Evolutionary conservation across 1,140 invertebrate genomes (phyloP).

Genomic region (Cyclina sinensis): DNA sequence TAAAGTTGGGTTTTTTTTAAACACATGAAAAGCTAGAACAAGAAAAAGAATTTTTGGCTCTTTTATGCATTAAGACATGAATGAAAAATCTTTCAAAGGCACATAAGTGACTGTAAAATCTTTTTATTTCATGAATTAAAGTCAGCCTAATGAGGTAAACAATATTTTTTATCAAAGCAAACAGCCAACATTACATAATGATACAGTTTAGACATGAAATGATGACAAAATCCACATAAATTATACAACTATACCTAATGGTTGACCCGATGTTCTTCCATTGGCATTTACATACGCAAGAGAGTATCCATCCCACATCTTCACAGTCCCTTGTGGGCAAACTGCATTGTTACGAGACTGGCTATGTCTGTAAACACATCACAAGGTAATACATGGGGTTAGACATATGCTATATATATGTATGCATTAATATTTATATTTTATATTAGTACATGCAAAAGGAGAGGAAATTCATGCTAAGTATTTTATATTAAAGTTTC

Average conservation of each 20-base stretch:
- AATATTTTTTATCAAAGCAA: too few relatives aligned
- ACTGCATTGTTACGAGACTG: slow-evolving; percentile 94
- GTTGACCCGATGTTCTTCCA: slow-evolving; percentile 95
- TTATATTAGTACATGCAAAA: neutral
- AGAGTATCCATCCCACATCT: slow-evolving; percentile 98
- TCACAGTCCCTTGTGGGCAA: slow-evolving; percentile 94
- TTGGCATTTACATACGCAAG: slow-evolving; percentile 97
- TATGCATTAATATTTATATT: neutral
- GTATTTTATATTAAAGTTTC: too few relatives aligned
- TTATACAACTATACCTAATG: slow-evolving; percentile 94
- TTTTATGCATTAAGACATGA: too few relatives aligned
- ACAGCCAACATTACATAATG: neutral
- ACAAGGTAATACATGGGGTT: neutral
- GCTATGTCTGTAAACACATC: slow-evolving; percentile 90
- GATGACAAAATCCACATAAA: neutral
- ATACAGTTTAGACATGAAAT: neutral
- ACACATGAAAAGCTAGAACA: too few relatives aligned
- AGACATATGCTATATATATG: neutral
- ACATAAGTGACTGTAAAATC: too few relatives aligned
- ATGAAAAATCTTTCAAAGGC: too few relatives aligned
- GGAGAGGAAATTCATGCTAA: too few relatives aligned
- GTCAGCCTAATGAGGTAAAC: too few relatives aligned
- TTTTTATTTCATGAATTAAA: too few relatives aligned
- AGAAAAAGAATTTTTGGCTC: too few relatives aligned
- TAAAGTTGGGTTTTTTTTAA: too few relatives aligned